Percentiles rank a stretch among this genome's conserved stretches.
Conservation (phyloP, 2,113 vertebrate genomes). For the Clarias magur region DNA sequence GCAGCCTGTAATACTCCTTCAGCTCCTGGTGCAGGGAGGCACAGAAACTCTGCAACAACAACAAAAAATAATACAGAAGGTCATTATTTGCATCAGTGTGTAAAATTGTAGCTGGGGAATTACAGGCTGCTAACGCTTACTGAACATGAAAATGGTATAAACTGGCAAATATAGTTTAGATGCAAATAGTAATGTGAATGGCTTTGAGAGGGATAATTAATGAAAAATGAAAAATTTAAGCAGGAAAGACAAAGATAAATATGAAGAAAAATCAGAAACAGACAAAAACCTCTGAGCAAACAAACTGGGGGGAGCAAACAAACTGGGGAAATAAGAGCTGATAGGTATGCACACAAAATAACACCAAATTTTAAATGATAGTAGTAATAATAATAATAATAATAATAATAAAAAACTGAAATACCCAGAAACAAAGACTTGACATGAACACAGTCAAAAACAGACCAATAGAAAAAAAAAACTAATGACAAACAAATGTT, state of each 20-base stretch:
- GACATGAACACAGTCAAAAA: not conserved
- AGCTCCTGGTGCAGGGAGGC: constrained; percentile 95
- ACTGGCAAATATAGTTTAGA: not conserved
- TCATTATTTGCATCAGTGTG: not conserved
- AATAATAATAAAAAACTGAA: not conserved
- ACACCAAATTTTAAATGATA: too few species aligned
- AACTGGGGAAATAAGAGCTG: not conserved
- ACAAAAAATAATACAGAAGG: not conserved
- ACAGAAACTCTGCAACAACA: constrained; percentile 86
- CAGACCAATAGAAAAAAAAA: too few species aligned
- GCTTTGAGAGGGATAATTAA: not conserved
- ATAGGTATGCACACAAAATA: not conserved
- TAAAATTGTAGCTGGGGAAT: not conserved
- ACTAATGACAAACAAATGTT: too few species aligned
- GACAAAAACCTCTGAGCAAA: not conserved
- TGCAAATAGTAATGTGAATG: not conserved
- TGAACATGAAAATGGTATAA: not conserved
- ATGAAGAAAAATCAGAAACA: not conserved
- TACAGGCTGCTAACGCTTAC: not conserved
- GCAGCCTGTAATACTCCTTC: constrained; percentile 92
- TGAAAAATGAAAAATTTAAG: not conserved
- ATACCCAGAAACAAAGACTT: not conserved
- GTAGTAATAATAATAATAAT: too few species aligned
- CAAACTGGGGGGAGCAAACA: not conserved
- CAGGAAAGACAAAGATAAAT: not conserved